Conservation (phyloP, 2,797 vertebrate genomes). For the Cetoscarus ocellatus region DNA sequence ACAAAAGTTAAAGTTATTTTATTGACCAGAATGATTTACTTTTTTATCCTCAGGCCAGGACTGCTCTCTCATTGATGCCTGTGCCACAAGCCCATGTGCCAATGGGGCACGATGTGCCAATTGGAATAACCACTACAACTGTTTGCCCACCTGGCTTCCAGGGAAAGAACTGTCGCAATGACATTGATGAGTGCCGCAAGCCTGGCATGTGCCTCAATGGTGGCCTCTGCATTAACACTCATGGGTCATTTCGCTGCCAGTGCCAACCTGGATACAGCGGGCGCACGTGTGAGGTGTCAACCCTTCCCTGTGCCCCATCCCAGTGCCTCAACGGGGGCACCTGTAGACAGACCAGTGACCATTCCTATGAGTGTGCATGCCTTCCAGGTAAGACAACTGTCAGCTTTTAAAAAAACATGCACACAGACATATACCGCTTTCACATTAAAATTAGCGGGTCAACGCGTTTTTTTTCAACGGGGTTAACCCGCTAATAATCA, state of each 20-base stretch:
- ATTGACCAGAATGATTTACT: conserved; percentile 28
- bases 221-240: conserved; percentile 88
- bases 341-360: conserved; percentile 90
- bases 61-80: conserved; percentile 92
- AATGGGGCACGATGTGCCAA: conserved; percentile 92
- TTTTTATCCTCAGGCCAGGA: conserved; percentile 86
- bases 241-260: conserved; percentile 90
- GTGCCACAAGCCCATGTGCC: conserved; percentile 91
- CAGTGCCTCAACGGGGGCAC: conserved; percentile 95
- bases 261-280: conserved; percentile 89
- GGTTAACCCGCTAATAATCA: too few relatives aligned
- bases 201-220: conserved; percentile 86
- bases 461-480: too few relatives aligned
- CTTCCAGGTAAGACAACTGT: conserved; percentile 86
- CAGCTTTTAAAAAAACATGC: too few relatives aligned
- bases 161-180: conserved; percentile 91
- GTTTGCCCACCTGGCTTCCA: conserved; percentile 92
- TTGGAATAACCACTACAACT: conserved; percentile 91
- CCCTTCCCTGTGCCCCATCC: conserved; percentile 90
- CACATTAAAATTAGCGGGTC: too few relatives aligned
- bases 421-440: conserved; percentile 5
- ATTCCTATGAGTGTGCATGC: conserved; percentile 92
- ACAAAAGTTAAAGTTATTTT: conserved; percentile 6
- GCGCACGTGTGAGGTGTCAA: conserved; percentile 87
- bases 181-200: conserved; percentile 91